Evolutionary conservation across 1,140 invertebrate species (phyloP).

Genomic region (Nautilus pompilius): DNA sequence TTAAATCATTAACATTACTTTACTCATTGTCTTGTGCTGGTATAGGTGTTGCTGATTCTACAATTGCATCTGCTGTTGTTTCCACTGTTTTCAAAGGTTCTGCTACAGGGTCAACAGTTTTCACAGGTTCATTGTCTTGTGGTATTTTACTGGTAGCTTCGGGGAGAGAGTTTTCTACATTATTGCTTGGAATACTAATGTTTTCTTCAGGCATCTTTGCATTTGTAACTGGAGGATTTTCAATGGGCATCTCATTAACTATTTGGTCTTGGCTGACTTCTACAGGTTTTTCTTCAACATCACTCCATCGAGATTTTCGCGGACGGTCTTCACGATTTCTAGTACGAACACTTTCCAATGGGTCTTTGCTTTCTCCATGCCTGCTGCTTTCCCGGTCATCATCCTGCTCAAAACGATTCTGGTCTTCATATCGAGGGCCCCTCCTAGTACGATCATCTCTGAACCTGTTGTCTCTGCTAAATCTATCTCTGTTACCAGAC

Average conservation of each 20-base stretch:
- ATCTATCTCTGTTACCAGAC: slow-evolving; percentile 10
- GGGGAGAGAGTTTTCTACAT: too few species aligned
- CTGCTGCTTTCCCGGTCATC: slow-evolving; percentile 9
- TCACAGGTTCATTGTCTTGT: not conserved
- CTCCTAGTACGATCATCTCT: slow-evolving; percentile 7
- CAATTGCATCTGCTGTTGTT: too few species aligned
- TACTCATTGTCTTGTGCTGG: slow-evolving; percentile 12
- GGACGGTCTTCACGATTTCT: slow-evolving; percentile 4
- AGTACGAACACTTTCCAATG: not conserved
- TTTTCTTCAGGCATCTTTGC: not conserved
- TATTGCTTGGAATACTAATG: too few species aligned
- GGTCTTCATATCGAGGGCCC: not conserved
- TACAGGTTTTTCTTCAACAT: not conserved
- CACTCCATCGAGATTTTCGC: slow-evolving; percentile 1
- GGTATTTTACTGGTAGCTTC: not conserved
- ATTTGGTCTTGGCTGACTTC: too few species aligned
- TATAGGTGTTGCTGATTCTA: too few species aligned
- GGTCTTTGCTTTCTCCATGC: slow-evolving; percentile 19
- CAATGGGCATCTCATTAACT: slow-evolving; percentile 1
- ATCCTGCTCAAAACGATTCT: slow-evolving; percentile 7
- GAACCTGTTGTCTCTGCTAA: slow-evolving; percentile 6
- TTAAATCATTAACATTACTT: slow-evolving; percentile 12
- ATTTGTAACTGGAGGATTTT: not conserved
- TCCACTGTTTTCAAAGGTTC: not conserved
- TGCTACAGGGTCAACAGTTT: not conserved